These are phyloP conservation scores for Candidula unifasciata DNA, from an alignment of 2,888 invertebrate species.

Conservation along the genomic window DNA sequence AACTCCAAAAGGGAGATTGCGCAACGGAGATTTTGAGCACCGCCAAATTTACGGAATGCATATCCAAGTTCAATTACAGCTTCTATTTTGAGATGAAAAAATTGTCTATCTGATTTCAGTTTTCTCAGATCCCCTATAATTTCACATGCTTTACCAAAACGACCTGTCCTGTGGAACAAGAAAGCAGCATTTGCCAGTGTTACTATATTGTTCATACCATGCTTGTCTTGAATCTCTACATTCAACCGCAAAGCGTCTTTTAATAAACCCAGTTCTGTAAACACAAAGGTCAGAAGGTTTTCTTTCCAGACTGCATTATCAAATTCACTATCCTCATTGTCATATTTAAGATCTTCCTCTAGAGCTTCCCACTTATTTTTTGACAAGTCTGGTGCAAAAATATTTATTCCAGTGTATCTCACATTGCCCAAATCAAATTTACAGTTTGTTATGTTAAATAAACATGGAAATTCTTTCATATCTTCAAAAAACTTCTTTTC, in stretches of 20 bases:
- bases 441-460: not conserved
- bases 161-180: not conserved
- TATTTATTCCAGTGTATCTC: not conserved
- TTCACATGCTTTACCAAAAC: not conserved
- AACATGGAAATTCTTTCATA: constrained; percentile 10
- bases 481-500: not conserved
- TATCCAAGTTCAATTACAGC: constrained; percentile 14
- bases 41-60: constrained; percentile 27
- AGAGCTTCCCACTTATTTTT: not conserved
- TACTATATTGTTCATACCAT: not conserved
- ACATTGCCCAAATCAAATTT: not conserved
- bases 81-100: not conserved
- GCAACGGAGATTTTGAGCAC: constrained; percentile 5
- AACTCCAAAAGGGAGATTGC: not conserved
- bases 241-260: not conserved
- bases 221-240: not conserved
- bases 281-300: constrained; percentile 1
- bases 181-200: constrained; percentile 2
- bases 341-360: not conserved
- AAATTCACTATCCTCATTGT: not conserved
- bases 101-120: not conserved
- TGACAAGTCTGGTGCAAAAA: not conserved
- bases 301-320: not conserved
- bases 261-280: not conserved
- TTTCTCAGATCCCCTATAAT: not conserved